These are phyloP conservation scores for Eupithecia insigniata DNA, from an alignment of 2,888 invertebrate genomes.

Conservation along the genomic window DNA sequence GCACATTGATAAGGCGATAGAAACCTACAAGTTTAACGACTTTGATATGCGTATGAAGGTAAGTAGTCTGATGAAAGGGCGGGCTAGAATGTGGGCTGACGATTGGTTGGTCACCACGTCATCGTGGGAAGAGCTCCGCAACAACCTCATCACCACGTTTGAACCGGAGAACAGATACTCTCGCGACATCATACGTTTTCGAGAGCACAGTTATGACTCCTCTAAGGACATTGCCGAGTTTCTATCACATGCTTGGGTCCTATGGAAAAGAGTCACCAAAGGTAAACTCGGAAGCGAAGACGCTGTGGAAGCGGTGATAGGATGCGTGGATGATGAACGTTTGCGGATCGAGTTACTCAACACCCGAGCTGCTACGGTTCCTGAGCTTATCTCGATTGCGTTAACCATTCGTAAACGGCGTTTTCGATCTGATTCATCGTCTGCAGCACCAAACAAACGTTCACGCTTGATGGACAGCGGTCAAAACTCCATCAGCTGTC, in stretches of 20 bases:
- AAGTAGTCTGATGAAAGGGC: conserved; percentile 46
- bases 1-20: not conserved
- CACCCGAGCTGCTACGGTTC: too few species aligned
- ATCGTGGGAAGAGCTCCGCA: conserved; percentile 44
- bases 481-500: too few species aligned
- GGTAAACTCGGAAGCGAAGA: conserved; percentile 41
- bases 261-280: too few species aligned
- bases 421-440: too few species aligned
- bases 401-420: too few species aligned
- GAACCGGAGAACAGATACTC: conserved; percentile 52
- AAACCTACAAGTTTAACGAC: conserved; percentile 25
- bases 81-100: conserved; percentile 49
- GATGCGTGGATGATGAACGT: too few species aligned
- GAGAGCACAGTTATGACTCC: conserved; percentile 47
- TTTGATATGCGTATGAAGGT: conserved; percentile 50
- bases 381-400: too few species aligned
- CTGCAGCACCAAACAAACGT: too few species aligned
- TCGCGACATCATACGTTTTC: conserved; percentile 45
- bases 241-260: conserved; percentile 50
- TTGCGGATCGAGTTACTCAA: too few species aligned
- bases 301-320: too few species aligned
- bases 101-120: conserved; percentile 48
- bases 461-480: too few species aligned
- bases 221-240: conserved; percentile 48
- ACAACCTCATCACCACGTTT: too few species aligned